These are phyloP conservation scores for Trididemnum nubilum DNA, from an alignment of 23 tunicate genomes.

Conservation along the genomic window DNA sequence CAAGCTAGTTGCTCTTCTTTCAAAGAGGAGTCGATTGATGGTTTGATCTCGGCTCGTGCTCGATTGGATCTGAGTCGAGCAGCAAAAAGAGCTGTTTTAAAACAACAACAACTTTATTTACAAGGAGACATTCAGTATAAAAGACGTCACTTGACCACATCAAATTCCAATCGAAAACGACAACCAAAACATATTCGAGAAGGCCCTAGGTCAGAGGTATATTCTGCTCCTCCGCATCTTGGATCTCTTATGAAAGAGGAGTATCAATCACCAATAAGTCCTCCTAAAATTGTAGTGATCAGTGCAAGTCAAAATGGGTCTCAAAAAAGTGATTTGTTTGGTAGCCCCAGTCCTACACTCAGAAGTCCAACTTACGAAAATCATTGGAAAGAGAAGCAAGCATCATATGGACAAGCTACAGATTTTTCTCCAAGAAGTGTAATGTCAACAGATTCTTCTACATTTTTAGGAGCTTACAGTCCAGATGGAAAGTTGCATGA, in stretches of 20 bases:
- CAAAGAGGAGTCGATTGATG: neutral
- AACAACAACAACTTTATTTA: constrained; percentile 34
- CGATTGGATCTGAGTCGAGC: constrained; percentile 62
- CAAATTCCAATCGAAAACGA: neutral
- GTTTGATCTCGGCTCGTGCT: constrained; percentile 57
- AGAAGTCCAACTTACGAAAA: neutral
- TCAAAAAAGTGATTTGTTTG: neutral
- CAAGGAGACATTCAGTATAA: neutral
- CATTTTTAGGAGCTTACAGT: neutral
- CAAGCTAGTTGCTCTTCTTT: too few relatives aligned
- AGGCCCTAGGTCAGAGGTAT: constrained; percentile 14
- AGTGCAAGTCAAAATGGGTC: constrained; percentile 41
- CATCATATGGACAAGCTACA: neutral
- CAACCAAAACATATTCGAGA: neutral
- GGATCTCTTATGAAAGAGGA: neutral
- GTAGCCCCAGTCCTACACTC: neutral
- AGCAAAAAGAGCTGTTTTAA: constrained; percentile 55
- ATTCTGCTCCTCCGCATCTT: constrained; percentile 54
- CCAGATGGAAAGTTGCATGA: neutral
- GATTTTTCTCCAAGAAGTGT: constrained; percentile 24
- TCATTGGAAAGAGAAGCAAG: neutral
- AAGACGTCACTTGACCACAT: neutral
- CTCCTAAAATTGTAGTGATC: constrained; percentile 52
- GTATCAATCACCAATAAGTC: neutral
- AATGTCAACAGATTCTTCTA: constrained; percentile 4